Evolutionary conservation across 1,140 invertebrate genomes (phyloP), one percentile per base, ranked within the genome.

Genomic region (Gryllus bimaculatus): DNA sequence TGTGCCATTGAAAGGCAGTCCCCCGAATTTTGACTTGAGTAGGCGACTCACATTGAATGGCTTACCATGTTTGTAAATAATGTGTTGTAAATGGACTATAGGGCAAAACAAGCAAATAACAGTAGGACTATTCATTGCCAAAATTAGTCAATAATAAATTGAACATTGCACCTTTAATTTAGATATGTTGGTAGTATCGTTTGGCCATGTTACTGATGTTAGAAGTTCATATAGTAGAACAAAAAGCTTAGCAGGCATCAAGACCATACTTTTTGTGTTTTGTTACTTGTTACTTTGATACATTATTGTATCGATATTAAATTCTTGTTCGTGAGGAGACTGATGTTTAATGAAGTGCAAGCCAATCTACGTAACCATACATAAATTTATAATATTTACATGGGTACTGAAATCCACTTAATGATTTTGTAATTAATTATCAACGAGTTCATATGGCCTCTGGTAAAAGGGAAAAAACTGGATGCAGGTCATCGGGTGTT

Each of bases 41-140:
- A 78, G 79, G 79, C 79, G 48, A 80, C 79, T 80, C 79, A 80
- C 79, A 80, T 80, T 73, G 79, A 80, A 80, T 77, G 75, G 79
- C 79, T 80, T 80, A 80, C 79, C 76, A 54, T 80, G 76, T 80
- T 80, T 80, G 79, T 80, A 80, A 49, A 80, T 80, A 80, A 77
- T 80, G 79, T 78, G 79, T 80, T 80, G 76, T 80, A 77, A 73
- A 80, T 80, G 79, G 73, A 80, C 73, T 77, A 73, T 77, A 80
- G 76, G 76, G 54, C 76, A 77, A 77, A 80, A 80, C 39, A 74
- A 74, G 54, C 54, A 66, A 66, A 75, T 54, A 66, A 79, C 10
- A 39, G 74, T 48, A 66, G 74, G 47, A 54, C 18, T 75, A 75
- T 8, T 39, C 26, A 39, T 77, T 48, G 76, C 76, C 47, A 47